These are phyloP conservation scores for Agapornis roseicollis DNA, from an alignment of 2,113 vertebrate genomes.

Conservation along the genomic window DNA sequence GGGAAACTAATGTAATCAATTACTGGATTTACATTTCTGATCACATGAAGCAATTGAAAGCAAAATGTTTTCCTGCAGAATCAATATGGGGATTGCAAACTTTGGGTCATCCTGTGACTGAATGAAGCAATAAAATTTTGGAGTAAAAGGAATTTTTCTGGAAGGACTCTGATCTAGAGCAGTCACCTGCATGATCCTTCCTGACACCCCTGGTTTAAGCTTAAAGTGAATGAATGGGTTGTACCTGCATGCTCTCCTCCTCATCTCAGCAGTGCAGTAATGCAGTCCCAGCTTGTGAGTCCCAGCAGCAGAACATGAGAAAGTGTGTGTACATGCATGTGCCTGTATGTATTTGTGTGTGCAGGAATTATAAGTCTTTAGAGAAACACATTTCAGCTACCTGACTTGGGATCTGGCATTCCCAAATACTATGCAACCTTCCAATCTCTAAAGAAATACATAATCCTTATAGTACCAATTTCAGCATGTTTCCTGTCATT, in stretches of 20 bases:
- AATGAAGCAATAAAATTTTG: neutral
- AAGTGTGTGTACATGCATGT: rapidly evolving
- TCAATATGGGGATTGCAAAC: neutral
- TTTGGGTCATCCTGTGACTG: neutral
- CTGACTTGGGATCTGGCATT: neutral
- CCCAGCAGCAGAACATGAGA: neutral
- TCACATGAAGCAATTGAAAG: neutral
- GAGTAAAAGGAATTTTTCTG: neutral
- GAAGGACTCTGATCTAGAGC: neutral
- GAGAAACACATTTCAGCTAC: neutral
- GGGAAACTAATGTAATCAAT: neutral
- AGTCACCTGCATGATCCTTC: neutral
- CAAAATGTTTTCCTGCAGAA: neutral
- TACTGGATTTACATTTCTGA: neutral
- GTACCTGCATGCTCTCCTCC: neutral
- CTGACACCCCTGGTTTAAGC: neutral
- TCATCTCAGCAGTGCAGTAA: neutral
- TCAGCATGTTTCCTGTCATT: neutral
- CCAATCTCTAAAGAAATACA: neutral
- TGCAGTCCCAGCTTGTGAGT: neutral
- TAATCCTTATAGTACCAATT: neutral
- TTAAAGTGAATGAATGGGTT: neutral
- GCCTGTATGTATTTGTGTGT: neutral
- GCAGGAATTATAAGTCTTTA: neutral
- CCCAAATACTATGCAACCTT: neutral